These are phyloP conservation scores for Eutrigla gurnardus DNA, from an alignment of 2,797 vertebrate genomes.

Conservation along the genomic window DNA sequence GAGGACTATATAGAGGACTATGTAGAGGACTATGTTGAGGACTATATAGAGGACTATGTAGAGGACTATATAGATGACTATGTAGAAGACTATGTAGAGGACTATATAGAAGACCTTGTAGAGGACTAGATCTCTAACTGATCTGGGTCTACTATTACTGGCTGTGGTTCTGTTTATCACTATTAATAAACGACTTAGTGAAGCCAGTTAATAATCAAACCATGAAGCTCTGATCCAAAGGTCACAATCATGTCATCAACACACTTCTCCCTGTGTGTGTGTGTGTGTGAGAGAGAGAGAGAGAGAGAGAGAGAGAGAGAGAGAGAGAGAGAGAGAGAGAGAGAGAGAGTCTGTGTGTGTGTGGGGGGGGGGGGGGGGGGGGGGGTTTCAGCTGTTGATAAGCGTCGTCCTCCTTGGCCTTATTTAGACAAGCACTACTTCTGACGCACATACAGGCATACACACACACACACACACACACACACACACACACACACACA, in stretches of 20 bases:
- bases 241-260: slow-evolving; percentile 29
- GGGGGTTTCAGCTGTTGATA: slow-evolving; percentile 82
- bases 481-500: slow-evolving; percentile 11
- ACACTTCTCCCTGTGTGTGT: slow-evolving; percentile 25
- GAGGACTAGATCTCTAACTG: too few relatives aligned
- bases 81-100: too few relatives aligned
- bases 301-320: not conserved
- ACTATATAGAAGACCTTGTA: too few relatives aligned
- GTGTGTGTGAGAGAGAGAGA: not conserved
- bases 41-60: too few relatives aligned
- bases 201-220: not conserved
- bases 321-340: too few relatives aligned
- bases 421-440: slow-evolving; percentile 88
- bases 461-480: not conserved
- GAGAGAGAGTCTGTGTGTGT: slow-evolving; percentile 14
- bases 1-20: too few relatives aligned
- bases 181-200: not conserved
- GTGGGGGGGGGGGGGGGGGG: not conserved
- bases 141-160: not conserved
- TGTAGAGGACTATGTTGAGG: too few relatives aligned
- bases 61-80: too few relatives aligned
- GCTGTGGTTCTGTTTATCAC: not conserved
- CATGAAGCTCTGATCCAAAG: not conserved
- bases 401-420: slow-evolving; percentile 84
- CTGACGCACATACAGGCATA: slow-evolving; percentile 53